Conservation (phyloP, 2,113 vertebrate species). For the Vulpes vulpes region DNA sequence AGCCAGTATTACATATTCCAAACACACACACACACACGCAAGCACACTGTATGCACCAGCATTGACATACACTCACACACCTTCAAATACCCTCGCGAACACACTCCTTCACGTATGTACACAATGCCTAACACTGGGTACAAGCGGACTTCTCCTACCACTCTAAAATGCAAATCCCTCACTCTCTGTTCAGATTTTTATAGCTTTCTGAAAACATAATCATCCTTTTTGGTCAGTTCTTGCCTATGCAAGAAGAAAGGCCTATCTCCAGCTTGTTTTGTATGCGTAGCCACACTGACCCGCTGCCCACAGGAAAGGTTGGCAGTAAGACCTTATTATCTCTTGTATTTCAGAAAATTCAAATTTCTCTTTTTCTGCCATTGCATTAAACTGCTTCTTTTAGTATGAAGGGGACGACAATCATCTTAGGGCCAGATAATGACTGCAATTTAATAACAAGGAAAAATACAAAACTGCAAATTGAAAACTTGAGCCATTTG, state of each 20-base stretch:
- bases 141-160: not conserved
- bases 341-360: slow-evolving; percentile 14
- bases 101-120: not conserved
- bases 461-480: not conserved
- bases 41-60: not conserved
- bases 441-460: slow-evolving; percentile 42
- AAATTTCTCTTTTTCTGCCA: not conserved
- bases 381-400: slow-evolving; percentile 19
- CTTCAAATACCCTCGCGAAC: not conserved
- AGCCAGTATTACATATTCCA: not conserved
- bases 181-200: not conserved
- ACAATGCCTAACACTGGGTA: not conserved
- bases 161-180: slow-evolving; percentile 17
- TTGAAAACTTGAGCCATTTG: not conserved
- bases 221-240: slow-evolving; percentile 23
- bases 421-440: slow-evolving; percentile 12
- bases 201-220: slow-evolving; percentile 34
- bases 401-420: not conserved
- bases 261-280: not conserved
- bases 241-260: slow-evolving; percentile 37
- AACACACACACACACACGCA: not conserved
- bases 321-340: not conserved
- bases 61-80: not conserved
- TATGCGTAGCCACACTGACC: rapidly evolving
- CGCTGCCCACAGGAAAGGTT: not conserved